phyloP scores from a whole-genome alignment of 2,888 invertebrate genomes.

The Tubulanus polymorphus region DNA sequence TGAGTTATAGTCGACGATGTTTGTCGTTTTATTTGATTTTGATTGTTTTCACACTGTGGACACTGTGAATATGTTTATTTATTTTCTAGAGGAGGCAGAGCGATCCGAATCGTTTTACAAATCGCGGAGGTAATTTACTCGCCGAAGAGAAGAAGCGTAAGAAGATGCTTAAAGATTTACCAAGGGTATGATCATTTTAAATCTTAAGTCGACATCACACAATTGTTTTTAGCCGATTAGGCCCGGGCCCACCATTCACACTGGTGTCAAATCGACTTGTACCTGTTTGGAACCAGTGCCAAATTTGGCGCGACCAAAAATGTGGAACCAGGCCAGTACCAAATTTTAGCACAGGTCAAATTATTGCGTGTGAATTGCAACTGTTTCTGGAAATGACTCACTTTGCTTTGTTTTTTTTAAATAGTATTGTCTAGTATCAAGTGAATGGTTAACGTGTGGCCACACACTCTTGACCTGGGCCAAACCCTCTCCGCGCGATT shows the following conservation, averaged over 20 bases:
- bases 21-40: background rate
- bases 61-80: background rate
- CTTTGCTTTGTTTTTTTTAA: no score
- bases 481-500: no score
- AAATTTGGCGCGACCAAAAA: no score
- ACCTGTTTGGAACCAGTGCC: no score
- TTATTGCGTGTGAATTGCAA: no score
- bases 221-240: background rate
- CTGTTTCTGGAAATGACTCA: no score
- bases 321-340: no score
- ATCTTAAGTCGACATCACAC: background rate
- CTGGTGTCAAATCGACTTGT: background rate
- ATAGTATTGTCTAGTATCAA: no score
- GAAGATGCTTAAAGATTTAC: slow-evolving; percentile 61
- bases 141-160: slow-evolving; percentile 86
- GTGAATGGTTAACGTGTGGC: no score
- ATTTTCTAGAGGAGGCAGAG: slow-evolving; percentile 56
- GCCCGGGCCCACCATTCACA: no score
- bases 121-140: slow-evolving; percentile 80
- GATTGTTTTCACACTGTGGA: background rate
- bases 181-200: slow-evolving; percentile 34
- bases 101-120: slow-evolving; percentile 79
- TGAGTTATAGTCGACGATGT: background rate
- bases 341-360: no score
- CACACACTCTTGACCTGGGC: no score